Evolutionary conservation across 2,113 vertebrate species (phyloP).

Genomic region (Glaucidium brasilianum): DNA sequence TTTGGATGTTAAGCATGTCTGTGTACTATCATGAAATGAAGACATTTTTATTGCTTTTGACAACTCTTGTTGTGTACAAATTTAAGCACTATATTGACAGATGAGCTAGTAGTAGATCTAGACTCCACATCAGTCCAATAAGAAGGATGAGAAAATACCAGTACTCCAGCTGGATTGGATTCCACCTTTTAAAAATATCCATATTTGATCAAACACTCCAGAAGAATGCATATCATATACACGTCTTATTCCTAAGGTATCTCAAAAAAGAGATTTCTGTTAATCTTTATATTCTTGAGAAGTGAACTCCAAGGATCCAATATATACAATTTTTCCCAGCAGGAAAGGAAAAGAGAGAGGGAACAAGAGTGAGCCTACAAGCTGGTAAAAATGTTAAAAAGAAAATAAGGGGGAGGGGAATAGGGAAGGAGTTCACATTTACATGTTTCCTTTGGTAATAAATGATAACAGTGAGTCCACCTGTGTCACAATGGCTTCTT

Average conservation of each 20-base stretch:
- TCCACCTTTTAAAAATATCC: not conserved
- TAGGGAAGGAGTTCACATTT: not conserved
- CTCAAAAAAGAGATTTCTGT: not conserved
- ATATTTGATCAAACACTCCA: not conserved
- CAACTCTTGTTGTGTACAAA: not conserved
- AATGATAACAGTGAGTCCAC: not conserved
- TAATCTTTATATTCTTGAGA: not conserved
- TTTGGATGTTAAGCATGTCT: not conserved
- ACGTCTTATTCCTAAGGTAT: not conserved
- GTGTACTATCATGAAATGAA: not conserved
- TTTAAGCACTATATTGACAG: not conserved
- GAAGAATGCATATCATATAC: not conserved
- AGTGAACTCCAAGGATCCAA: not conserved
- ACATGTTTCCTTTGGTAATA: not conserved
- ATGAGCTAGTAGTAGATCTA: not conserved
- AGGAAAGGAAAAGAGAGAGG: not conserved
- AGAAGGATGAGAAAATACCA: not conserved
- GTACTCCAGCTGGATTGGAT: not conserved
- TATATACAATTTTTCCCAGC: not conserved
- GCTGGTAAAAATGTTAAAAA: not conserved
- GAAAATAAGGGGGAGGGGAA: not conserved
- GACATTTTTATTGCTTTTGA: not conserved
- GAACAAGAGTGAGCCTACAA: not conserved
- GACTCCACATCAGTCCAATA: not conserved
- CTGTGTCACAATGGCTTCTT: not conserved